Evolutionary conservation across 2,113 vertebrate genomes (phyloP).

Genomic region (Sisor rabdophorus): DNA sequence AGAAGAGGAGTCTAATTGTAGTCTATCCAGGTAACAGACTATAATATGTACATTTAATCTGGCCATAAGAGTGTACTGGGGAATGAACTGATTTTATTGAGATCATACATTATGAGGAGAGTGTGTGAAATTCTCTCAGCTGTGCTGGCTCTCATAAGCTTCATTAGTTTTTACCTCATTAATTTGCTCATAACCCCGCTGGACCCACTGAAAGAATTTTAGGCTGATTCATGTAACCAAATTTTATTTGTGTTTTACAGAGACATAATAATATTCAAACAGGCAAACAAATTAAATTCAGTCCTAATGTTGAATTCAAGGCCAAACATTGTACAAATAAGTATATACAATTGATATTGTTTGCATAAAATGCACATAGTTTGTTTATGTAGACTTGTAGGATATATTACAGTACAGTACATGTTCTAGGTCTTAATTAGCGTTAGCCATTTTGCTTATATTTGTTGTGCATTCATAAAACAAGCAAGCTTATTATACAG

Average conservation of each 20-base stretch:
- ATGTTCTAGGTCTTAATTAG: background rate
- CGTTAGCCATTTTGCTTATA: too few relatives aligned
- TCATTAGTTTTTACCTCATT: slow-evolving; percentile 81
- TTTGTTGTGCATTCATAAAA: background rate
- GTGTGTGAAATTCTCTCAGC: slow-evolving; percentile 72
- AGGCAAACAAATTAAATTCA: slow-evolving; percentile 24
- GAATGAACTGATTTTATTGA: slow-evolving; percentile 80
- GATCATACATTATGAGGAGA: slow-evolving; percentile 77
- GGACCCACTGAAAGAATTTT: slow-evolving; percentile 42
- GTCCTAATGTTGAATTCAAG: background rate
- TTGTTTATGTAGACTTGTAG: background rate
- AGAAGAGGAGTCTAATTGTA: slow-evolving; percentile 58
- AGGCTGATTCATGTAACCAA: slow-evolving; percentile 21
- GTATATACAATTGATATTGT: background rate
- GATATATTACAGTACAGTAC: background rate
- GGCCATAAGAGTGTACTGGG: slow-evolving; percentile 74
- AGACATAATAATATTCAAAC: slow-evolving; percentile 29
- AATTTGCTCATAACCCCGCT: slow-evolving; percentile 70
- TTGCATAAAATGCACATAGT: background rate
- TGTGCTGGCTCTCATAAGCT: slow-evolving; percentile 71
- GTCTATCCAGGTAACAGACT: slow-evolving; percentile 59
- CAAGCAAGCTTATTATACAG: background rate
- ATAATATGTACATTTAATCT: slow-evolving; percentile 73
- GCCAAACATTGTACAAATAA: background rate
- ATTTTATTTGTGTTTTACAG: slow-evolving; percentile 26